Percentiles rank a stretch among this genome's conserved stretches.
These are phyloP conservation scores for Ammospiza caudacuta DNA, from an alignment of 2,113 vertebrate species.

Conservation along the genomic window DNA sequence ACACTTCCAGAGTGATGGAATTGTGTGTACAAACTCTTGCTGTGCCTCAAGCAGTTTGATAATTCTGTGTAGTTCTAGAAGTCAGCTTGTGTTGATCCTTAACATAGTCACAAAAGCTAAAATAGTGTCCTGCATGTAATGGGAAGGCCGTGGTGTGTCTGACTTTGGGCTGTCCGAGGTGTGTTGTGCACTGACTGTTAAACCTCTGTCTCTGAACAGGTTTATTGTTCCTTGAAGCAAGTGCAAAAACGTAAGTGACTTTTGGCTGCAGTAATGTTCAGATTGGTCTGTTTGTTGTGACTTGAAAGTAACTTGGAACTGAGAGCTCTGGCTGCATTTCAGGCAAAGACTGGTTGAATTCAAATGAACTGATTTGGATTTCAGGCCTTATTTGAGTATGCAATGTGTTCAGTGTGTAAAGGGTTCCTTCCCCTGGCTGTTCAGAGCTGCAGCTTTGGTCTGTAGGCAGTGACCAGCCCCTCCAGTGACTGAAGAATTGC, in stretches of 20 bases:
- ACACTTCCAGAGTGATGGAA: not conserved
- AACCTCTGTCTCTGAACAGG: constrained; percentile 79
- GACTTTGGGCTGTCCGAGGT: not conserved
- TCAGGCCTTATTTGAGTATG: not conserved
- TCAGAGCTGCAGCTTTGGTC: not conserved
- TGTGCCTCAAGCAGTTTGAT: not conserved
- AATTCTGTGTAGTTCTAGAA: not conserved
- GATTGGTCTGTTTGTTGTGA: not conserved
- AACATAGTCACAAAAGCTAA: not conserved
- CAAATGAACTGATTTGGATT: not conserved
- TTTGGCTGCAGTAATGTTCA: not conserved
- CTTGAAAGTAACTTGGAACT: not conserved
- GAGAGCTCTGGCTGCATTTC: not conserved
- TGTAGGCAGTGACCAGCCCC: not conserved
- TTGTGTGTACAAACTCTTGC: not conserved
- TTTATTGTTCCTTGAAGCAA: constrained; percentile 95
- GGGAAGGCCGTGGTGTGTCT: not conserved
- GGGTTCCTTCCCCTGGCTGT: rapidly evolving
- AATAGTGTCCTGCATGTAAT: not conserved
- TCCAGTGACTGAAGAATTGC: rapidly evolving
- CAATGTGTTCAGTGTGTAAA: not conserved
- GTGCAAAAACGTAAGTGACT: constrained; percentile 95
- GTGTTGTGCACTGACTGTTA: constrained; percentile 36
- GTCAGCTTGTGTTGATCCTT: not conserved
- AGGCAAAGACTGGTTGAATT: not conserved